phyloP scores from a whole-genome alignment of 2,113 vertebrate genomes.

The Neotoma lepida region DNA sequence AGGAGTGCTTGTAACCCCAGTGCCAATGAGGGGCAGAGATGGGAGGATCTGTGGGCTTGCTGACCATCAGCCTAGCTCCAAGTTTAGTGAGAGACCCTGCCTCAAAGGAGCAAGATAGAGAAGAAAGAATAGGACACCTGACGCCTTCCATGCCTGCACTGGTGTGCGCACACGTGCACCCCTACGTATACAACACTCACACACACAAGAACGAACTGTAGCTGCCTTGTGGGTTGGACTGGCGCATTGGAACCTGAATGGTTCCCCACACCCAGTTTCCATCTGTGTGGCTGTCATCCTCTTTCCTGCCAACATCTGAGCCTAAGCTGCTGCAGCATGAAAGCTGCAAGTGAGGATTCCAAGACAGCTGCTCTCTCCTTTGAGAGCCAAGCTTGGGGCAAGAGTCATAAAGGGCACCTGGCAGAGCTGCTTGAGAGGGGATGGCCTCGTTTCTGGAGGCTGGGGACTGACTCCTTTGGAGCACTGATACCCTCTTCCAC shows the following conservation, averaged over 20 bases:
- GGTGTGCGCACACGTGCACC: background rate
- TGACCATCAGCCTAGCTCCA: background rate
- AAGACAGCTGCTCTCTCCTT: background rate
- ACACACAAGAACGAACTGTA: background rate
- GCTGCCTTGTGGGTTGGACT: background rate
- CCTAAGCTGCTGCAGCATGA: background rate
- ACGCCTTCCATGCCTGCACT: background rate
- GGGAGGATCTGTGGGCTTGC: background rate
- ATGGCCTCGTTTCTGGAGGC: background rate
- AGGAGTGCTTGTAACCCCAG: background rate
- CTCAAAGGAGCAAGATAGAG: background rate
- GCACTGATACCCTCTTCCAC: rapidly evolving
- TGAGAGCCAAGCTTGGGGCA: background rate
- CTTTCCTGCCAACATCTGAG: background rate
- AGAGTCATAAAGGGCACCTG: background rate
- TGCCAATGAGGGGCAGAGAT: background rate
- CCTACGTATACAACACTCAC: background rate
- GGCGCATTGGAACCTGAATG: background rate
- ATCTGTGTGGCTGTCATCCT: background rate
- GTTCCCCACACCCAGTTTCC: background rate
- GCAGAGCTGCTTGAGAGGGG: background rate
- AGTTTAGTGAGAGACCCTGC: background rate
- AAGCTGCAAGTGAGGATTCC: background rate
- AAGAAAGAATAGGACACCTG: background rate
- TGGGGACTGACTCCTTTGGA: background rate